Percentiles rank a stretch among this genome's conserved stretches.
Conservation (phyloP, 2,888 invertebrate species). For the Cosmopolites sordidus region DNA sequence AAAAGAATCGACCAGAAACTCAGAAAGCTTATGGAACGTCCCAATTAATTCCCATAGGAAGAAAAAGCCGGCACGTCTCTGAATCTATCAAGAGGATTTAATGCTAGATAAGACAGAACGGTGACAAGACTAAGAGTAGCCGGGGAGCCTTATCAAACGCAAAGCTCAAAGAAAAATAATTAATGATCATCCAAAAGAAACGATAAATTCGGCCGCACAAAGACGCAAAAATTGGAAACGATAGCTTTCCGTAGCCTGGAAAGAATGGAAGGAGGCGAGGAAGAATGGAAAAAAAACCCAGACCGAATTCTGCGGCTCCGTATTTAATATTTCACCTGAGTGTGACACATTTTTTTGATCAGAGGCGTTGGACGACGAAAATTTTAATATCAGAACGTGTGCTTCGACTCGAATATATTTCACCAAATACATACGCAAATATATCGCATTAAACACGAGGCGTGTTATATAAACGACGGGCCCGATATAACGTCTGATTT, state of each 20-base stretch:
- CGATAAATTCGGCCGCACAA: constrained; percentile 27
- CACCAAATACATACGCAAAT: too few species aligned
- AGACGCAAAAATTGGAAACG: constrained; percentile 29
- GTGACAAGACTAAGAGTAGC: constrained; percentile 22
- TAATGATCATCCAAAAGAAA: constrained; percentile 28
- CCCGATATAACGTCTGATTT: too few species aligned
- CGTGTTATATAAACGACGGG: too few species aligned
- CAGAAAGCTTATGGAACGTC: background rate
- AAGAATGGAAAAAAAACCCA: constrained; percentile 4
- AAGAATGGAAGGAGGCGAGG: constrained; percentile 20
- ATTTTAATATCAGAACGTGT: too few species aligned
- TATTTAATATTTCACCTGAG: constrained; percentile 27
- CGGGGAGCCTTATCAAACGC: constrained; percentile 25
- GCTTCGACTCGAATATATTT: too few species aligned
- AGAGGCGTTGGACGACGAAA: too few species aligned
- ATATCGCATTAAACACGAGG: too few species aligned
- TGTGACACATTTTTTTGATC: constrained; percentile 23
- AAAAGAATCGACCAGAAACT: background rate
- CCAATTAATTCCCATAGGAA: constrained; percentile 20
- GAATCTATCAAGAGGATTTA: constrained; percentile 27
- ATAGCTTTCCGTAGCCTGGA: constrained; percentile 20
- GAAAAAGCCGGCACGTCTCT: constrained; percentile 18
- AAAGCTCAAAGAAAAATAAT: constrained; percentile 28
- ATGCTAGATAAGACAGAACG: constrained; percentile 17
- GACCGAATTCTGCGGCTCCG: too few species aligned